These are phyloP conservation scores for Pachyrhynchus sulphureomaculatus DNA, from an alignment of 1,140 invertebrate genomes.

Conservation along the genomic window DNA sequence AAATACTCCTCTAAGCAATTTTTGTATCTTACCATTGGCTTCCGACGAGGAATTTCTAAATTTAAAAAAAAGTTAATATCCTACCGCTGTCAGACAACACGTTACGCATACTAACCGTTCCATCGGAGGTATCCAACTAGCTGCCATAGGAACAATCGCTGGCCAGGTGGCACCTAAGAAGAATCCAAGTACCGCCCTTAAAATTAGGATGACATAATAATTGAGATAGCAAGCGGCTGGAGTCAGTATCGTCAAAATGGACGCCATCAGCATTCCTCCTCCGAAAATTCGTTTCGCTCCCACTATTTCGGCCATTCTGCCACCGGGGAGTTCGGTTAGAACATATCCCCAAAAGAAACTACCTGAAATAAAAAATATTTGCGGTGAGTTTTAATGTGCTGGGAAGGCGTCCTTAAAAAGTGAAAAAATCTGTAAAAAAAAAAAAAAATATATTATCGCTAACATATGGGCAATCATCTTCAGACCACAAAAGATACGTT, in stretches of 20 bases:
- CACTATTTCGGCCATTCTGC: slow-evolving; percentile 77
- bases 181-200: slow-evolving; percentile 70
- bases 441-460: no score
- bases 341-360: slow-evolving; percentile 91
- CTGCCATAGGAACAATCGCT: slow-evolving; percentile 84
- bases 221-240: slow-evolving; percentile 69
- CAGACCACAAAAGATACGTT: no score
- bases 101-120: slow-evolving; percentile 64
- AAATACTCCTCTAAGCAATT: not conserved
- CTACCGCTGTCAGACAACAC: no score
- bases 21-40: no score
- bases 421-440: no score
- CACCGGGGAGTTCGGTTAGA: slow-evolving; percentile 83
- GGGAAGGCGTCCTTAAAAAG: no score
- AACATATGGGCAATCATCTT: no score
- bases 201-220: slow-evolving; percentile 61
- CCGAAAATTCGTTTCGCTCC: slow-evolving; percentile 84
- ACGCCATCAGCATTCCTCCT: slow-evolving; percentile 80
- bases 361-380: slow-evolving; percentile 12
- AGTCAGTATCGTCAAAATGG: slow-evolving; percentile 78
- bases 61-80: no score
- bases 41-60: no score
- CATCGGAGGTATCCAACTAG: slow-evolving; percentile 87
- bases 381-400: no score
- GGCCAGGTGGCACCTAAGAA: slow-evolving; percentile 87